Base-by-base conservation (phyloP, 2,797 vertebrate genomes). In the Danio choprae region DNA sequence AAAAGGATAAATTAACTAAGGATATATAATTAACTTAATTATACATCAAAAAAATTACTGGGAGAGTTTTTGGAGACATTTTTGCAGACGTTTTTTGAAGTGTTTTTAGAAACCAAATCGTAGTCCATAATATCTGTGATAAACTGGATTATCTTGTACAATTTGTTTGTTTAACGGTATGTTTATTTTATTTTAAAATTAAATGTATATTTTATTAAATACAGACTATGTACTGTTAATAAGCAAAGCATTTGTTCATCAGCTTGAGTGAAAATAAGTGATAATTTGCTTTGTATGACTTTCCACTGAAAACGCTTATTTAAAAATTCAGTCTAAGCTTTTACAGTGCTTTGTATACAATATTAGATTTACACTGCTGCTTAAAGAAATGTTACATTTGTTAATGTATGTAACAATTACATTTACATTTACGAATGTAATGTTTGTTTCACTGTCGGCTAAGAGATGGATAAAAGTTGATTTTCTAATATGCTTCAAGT, bases 391-490 rank as follows among this genome's bases (percentile, higher is more conserved):
- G n/a, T 13, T 53, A 6, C 38, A 13, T 77, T 38, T 9, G 22
- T 38, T 64, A 18, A 62, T 40, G 11, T 12, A 40, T 44, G 10
- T 73, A 41, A 38, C 46, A 20, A 16, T 38, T 13, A 44, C 1
- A n/a, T 72, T 41, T 20, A 22, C 22, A 74, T 74, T 43, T 68
- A 68, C 44, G 11, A 20, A 43, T 60, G 15, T 16, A 16, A 41
- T 73, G 16, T 22, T 59, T 46, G 20, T 58, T 58, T 62, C 38
- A 51, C 16, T 56, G 51, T 53, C 29, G 16, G 15, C 43, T 56
- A 29, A 20, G 71, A 22, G 43, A 83, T 62, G 10, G 79, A 56
- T 41, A 36, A 46, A 79, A 60, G n/a, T 67, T 43, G 50, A 73
- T 50, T 11, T 11, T 46, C 38, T n/a, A 50, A 44, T 62, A 44